Evolutionary conservation across 2,797 vertebrate genomes (phyloP).

Genomic region (Anguilla marmorata): DNA sequence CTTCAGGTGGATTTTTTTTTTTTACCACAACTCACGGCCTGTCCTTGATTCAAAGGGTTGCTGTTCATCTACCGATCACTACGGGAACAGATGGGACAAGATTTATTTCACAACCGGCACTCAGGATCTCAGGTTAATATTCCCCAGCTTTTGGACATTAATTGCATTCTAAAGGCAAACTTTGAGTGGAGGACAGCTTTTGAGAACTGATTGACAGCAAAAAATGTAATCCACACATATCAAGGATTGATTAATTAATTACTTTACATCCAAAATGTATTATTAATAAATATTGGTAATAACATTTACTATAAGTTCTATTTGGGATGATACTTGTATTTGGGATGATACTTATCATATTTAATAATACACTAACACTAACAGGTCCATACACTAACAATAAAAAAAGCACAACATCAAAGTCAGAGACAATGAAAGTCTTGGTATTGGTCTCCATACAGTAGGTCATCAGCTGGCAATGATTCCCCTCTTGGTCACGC

Average conservation of each 20-base stretch:
- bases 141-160: not conserved
- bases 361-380: not conserved
- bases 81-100: constrained; percentile 16
- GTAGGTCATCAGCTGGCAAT: not conserved
- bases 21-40: constrained; percentile 4
- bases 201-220: not conserved
- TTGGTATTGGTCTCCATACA: not conserved
- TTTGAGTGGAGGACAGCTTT: constrained; percentile 5
- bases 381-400: not conserved
- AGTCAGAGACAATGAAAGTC: not conserved
- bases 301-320: too few species aligned
- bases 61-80: constrained; percentile 26
- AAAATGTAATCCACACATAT: not conserved
- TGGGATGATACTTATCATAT: not conserved
- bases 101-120: constrained; percentile 23
- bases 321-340: too few species aligned
- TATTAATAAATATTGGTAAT: too few species aligned
- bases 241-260: not conserved
- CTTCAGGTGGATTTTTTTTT: constrained; percentile 3
- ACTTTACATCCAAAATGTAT: not conserved
- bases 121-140: constrained; percentile 19
- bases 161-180: constrained; percentile 27
- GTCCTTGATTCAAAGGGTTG: constrained; percentile 22
- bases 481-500: not conserved
- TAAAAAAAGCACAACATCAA: not conserved